Base-by-base conservation (phyloP, 2,113 vertebrate species). In the Chlorodrepanis virens region DNA sequence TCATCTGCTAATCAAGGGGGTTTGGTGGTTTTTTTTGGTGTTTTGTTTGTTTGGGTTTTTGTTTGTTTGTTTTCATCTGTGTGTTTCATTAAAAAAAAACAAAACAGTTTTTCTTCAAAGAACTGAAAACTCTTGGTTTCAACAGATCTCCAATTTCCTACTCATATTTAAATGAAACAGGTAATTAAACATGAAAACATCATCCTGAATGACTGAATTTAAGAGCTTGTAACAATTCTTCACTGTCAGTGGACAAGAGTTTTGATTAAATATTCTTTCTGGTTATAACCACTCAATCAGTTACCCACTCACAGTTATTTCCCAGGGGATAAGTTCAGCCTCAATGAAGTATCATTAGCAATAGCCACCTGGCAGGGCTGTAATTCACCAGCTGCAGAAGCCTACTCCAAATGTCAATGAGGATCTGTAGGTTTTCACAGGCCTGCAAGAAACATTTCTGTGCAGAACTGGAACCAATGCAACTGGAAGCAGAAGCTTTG, bases 221-320 rank as follows among this genome's bases (percentile, higher is more conserved):
- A 77, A 71, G 64, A 84, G 49, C 17, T 71, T 71, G 31, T 60
- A 81, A 74, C 12, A 67, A 56, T 93, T 92, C 63, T 87, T 93
- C 68, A n/a, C 21, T 39, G 12, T 68, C 93, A 78, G 14, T 60
- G 44, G 35, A 67, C 87, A 85, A 71, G 31, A 63, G 39, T 28
- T 92, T 83, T 71, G 80, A 96, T 93, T 92, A 93, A 93, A 89
- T 67, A 83, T 37, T 78, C 60, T 70, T 92, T 74, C 71, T 92
- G 52, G 56, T 77, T 92, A 78, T 29, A 90, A 27, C 27, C 31
- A 53, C 35, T 68, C 33, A 47, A n/a, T 78, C 87, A 85, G 53
- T 87, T 91, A 80, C 56, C 42, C 79, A 81, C 60, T 83, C 44
- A 29, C 47, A 67, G 23, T 42, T 78, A 90, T 89, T 90, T 93